These are phyloP conservation scores for Bovichtus diacanthus DNA, from an alignment of 2,797 vertebrate species.

Conservation along the genomic window DNA sequence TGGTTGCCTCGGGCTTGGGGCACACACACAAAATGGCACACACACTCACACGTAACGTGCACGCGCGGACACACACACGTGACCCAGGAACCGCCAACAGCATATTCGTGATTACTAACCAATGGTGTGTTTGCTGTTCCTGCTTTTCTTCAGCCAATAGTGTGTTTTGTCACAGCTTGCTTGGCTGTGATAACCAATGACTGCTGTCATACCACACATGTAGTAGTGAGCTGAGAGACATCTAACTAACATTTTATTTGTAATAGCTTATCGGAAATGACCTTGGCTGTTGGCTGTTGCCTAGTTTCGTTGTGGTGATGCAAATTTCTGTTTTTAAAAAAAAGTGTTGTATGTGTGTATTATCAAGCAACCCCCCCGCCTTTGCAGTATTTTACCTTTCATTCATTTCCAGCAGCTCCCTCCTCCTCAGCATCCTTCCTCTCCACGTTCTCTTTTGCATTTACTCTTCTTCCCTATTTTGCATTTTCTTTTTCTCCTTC, in stretches of 20 bases:
- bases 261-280: neutral
- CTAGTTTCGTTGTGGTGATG: conserved; percentile 6
- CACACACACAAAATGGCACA: conserved; percentile 39
- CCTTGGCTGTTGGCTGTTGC: neutral
- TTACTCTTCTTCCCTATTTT: conserved; percentile 13
- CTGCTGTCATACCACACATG: conserved; percentile 19
- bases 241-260: neutral
- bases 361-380: neutral
- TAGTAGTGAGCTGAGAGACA: conserved; percentile 1
- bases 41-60: neutral
- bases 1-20: conserved; percentile 79
- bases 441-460: conserved; percentile 23
- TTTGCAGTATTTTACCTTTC: conserved; percentile 40
- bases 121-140: conserved; percentile 51
- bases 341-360: conserved; percentile 5
- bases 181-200: conserved; percentile 23
- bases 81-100: conserved; percentile 56
- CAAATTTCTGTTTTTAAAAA: neutral
- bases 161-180: conserved; percentile 38
- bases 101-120: conserved; percentile 60
- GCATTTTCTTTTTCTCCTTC: neutral
- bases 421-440: conserved; percentile 18
- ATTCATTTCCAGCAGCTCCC: conserved; percentile 1
- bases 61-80: neutral
- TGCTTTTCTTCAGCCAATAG: conserved; percentile 38